Evolutionary conservation across 2,797 vertebrate genomes (phyloP).

Genomic region (Odontamblyopus rebecca): DNA sequence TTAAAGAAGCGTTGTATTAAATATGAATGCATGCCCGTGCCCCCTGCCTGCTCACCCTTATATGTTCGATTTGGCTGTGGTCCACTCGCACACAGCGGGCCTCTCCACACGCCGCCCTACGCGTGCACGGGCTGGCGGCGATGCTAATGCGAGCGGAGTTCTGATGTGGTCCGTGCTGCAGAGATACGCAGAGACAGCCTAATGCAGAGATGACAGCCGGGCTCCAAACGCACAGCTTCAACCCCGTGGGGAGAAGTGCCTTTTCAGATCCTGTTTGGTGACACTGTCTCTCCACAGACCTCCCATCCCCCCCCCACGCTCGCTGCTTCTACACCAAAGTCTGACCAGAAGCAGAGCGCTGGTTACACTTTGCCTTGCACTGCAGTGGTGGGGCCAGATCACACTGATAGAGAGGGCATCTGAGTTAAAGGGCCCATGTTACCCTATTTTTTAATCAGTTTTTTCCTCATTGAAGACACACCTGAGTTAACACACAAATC

Average conservation of each 20-base stretch:
- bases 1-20: not conserved
- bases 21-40: not conserved
- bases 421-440: no score
- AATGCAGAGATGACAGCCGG: conserved; percentile 33
- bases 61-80: not conserved
- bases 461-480: no score
- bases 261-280: conserved; percentile 62
- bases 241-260: conserved; percentile 48
- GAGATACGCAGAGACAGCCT: conserved; percentile 30
- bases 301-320: not conserved
- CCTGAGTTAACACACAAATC: no score
- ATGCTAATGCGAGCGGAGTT: conserved; percentile 25
- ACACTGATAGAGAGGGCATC: not conserved
- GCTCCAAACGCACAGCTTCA: conserved; percentile 34
- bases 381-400: not conserved
- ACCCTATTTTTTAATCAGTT: no score
- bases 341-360: not conserved
- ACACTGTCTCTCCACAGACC: conserved; percentile 38
- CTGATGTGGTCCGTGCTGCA: conserved; percentile 26
- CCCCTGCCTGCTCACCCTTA: no score
- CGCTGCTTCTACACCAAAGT: conserved; percentile 8
- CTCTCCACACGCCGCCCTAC: not conserved
- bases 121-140: conserved; percentile 17
- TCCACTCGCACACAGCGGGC: not conserved
- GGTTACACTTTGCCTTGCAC: not conserved